Evolutionary conservation across 2,888 invertebrate genomes (phyloP), one percentile per base, ranked within the genome.

Genomic region (Nomada goodeniana): DNA sequence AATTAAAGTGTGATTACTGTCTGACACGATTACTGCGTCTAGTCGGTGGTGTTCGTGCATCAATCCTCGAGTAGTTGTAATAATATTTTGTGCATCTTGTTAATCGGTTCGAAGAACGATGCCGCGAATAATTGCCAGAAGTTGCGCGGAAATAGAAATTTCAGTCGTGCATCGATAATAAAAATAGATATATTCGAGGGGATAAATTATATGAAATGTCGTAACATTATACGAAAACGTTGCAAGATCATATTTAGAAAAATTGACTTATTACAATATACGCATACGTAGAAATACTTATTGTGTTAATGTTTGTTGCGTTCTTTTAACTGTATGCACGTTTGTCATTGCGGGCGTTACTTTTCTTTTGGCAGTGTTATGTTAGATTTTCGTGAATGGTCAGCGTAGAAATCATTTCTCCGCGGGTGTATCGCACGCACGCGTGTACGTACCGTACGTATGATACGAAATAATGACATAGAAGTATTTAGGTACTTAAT

Each of bases 1-100:
- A 90, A 90, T 89, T 89, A 77, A 86, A 90, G 86, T 83, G 82
- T 84, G 80, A 71, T 75, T 70, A 84, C 68, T 44, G 53, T 70
- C 74, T 29, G 18, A 26, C 42, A 36, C 55, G 83, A 84, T 87
- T 80, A 76, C 75, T 82, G 84, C 88, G 84, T 88, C 85, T 84
- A 84, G 80, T 72, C 68, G 76, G 81, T 69, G 71, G 81, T 69
- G 71, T 50, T 67, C 67, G 71, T 68, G 74, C 76, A 76, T 23
- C 18, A 20, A 18, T 42, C 18, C 1, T 50, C 7, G 15, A 61
- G 13, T 7, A 36, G 36, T 36, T 47, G 47, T 29, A 26, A 71
- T 67, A 18, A 18, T 44, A 67, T 15, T 36, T 42, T 55, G 26
- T 23, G 53, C 10, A 57, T n/a, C 26, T 11, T 53, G 10, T 65